A percentile compares a stretch with the other conserved stretches of the same genome.
phyloP scores from a whole-genome alignment of 2,888 invertebrate genomes.

The Criorhina ranunculi region DNA sequence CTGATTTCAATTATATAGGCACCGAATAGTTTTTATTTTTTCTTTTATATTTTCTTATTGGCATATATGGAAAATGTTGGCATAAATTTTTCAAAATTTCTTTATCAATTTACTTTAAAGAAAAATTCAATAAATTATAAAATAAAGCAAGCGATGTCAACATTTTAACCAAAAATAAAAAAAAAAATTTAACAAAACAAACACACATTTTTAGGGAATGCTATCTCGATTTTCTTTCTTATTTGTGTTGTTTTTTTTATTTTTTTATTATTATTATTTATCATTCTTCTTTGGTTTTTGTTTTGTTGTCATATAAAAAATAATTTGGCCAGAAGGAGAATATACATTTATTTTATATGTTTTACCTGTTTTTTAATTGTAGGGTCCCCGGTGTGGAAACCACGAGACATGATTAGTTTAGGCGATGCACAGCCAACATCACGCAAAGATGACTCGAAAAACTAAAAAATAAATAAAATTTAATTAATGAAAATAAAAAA shows the following conservation, averaged over 20 bases:
- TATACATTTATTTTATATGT: slow-evolving; percentile 83
- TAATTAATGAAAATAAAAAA: slow-evolving; percentile 65
- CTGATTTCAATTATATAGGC: slow-evolving; percentile 72
- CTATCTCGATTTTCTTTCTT: slow-evolving; percentile 52
- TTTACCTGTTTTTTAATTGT: slow-evolving; percentile 88
- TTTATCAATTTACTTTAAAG: slow-evolving; percentile 65
- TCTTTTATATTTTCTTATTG: slow-evolving; percentile 53
- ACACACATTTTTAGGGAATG: slow-evolving; percentile 56
- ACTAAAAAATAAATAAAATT: slow-evolving; percentile 80
- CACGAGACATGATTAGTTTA: slow-evolving; percentile 92
- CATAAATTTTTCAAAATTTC: slow-evolving; percentile 80
- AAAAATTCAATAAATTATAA: slow-evolving; percentile 61
- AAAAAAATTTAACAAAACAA: slow-evolving; percentile 59
- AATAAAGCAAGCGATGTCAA: slow-evolving; percentile 84
- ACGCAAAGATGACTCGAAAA: slow-evolving; percentile 85
- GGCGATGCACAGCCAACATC: slow-evolving; percentile 85
- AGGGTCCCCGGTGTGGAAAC: slow-evolving; percentile 99
- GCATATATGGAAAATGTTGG: slow-evolving; percentile 82
- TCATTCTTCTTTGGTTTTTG: slow-evolving; percentile 63
- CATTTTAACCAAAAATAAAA: slow-evolving; percentile 82
- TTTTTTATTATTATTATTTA: slow-evolving; percentile 37
- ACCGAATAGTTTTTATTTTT: slow-evolving; percentile 59
- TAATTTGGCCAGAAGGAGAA: slow-evolving; percentile 72
- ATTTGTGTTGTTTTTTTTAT: slow-evolving; percentile 47
- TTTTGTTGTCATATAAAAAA: slow-evolving; percentile 72